These are phyloP conservation scores for Catocala nupta DNA, from an alignment of 2,888 invertebrate genomes.

Conservation along the genomic window DNA sequence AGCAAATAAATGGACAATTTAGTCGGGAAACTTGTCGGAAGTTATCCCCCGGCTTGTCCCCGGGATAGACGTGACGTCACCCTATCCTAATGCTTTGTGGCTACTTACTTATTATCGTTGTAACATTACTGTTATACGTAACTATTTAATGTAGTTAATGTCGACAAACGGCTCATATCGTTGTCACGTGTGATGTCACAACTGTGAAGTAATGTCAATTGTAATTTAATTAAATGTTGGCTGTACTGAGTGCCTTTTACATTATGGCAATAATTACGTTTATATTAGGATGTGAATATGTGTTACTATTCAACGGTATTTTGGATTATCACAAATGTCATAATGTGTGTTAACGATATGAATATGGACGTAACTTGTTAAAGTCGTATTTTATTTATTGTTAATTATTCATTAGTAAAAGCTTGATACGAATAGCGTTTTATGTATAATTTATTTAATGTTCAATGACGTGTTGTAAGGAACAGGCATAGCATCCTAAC, in stretches of 20 bases:
- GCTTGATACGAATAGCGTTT: no score
- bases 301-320: no score
- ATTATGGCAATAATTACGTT: conserved; percentile 12
- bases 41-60: conserved; percentile 47
- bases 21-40: conserved; percentile 58
- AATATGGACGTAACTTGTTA: no score
- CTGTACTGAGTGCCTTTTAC: conserved; percentile 18
- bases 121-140: conserved; percentile 24
- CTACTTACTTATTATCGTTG: conserved; percentile 37
- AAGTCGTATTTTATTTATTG: no score
- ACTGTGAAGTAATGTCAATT: conserved; percentile 1
- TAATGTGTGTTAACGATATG: no score
- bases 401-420: no score
- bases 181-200: neutral
- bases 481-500: no score
- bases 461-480: no score
- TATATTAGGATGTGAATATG: neutral
- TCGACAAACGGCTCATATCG: conserved; percentile 10
- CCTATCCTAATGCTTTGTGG: conserved; percentile 45
- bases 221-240: conserved; percentile 13
- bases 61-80: conserved; percentile 48
- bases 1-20: conserved; percentile 72
- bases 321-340: no score
- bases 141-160: conserved; percentile 17
- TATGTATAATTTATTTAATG: no score